Evolutionary conservation across 2,888 invertebrate genomes (phyloP).

Genomic region (Trissolcus brochymenae): DNA sequence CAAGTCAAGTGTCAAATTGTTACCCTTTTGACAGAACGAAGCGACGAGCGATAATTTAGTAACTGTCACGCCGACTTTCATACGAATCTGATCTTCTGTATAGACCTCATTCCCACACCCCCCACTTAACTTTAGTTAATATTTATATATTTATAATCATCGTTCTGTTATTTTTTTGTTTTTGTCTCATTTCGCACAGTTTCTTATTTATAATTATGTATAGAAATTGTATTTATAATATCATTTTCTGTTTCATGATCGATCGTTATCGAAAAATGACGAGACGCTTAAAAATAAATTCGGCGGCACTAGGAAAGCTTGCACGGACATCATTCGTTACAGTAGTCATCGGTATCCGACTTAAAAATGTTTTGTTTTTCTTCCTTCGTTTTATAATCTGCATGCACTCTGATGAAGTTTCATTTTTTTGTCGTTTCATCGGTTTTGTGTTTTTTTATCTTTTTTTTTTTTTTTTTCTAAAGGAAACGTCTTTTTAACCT

Average conservation of each 20-base stretch:
- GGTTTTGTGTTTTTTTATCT: slow-evolving; percentile 46
- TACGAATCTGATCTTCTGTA: slow-evolving; percentile 60
- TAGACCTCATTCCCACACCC: not conserved
- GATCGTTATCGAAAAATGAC: slow-evolving; percentile 64
- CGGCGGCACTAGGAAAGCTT: slow-evolving; percentile 75
- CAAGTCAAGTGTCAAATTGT: slow-evolving; percentile 48
- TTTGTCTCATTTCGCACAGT: not conserved
- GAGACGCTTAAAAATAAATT: slow-evolving; percentile 48
- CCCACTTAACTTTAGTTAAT: not conserved
- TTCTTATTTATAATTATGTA: slow-evolving; percentile 29
- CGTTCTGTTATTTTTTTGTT: not conserved
- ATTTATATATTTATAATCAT: slow-evolving; percentile 50
- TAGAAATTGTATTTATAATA: slow-evolving; percentile 17
- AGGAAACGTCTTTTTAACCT: slow-evolving; percentile 44
- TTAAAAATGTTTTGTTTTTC: slow-evolving; percentile 46
- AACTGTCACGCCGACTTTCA: slow-evolving; percentile 64
- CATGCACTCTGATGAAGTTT: slow-evolving; percentile 58
- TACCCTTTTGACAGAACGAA: slow-evolving; percentile 45
- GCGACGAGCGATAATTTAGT: slow-evolving; percentile 58
- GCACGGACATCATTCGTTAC: slow-evolving; percentile 75
- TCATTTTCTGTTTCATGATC: slow-evolving; percentile 58
- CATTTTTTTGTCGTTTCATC: slow-evolving; percentile 54
- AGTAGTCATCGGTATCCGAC: slow-evolving; percentile 53
- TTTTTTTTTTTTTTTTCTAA: slow-evolving; percentile 43
- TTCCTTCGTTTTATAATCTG: slow-evolving; percentile 47